Evolutionary conservation across 35 echinoderm and acorn worm species (phyloP).

Genomic region (Amphiura filiformis): DNA sequence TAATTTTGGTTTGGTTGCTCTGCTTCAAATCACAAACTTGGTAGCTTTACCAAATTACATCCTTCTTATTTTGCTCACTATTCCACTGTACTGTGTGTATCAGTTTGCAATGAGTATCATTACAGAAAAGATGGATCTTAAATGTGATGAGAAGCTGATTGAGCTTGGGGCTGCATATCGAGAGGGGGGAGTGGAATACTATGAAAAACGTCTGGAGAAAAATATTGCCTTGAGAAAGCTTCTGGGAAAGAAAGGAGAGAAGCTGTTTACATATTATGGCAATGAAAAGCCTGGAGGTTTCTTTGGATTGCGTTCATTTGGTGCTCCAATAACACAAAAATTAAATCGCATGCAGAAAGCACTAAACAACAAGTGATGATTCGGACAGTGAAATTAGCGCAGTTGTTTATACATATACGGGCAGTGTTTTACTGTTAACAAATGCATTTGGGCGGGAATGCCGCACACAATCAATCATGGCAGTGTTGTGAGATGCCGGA

Average conservation of each 20-base stretch:
- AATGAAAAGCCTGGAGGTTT: slow-evolving; percentile 59
- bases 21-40: slow-evolving; percentile 26
- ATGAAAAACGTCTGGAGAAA: slow-evolving; percentile 63
- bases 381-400: too few relatives aligned
- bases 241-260: slow-evolving; percentile 69
- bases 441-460: too few relatives aligned
- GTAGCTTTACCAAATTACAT: slow-evolving; percentile 30
- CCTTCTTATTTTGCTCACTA: slow-evolving; percentile 21
- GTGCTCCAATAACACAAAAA: neutral
- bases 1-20: slow-evolving; percentile 50
- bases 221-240: slow-evolving; percentile 74
- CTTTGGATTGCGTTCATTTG: neutral
- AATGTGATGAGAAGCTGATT: slow-evolving; percentile 48
- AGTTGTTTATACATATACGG: too few relatives aligned
- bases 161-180: slow-evolving; percentile 54
- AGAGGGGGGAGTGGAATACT: slow-evolving; percentile 86
- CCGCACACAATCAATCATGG: too few relatives aligned
- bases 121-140: slow-evolving; percentile 64
- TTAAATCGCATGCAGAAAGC: neutral
- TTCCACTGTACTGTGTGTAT: slow-evolving; percentile 50
- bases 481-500: too few relatives aligned
- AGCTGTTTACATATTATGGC: slow-evolving; percentile 88
- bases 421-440: too few relatives aligned
- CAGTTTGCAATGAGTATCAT: slow-evolving; percentile 48
- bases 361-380: too few relatives aligned